A percentile compares a stretch with the other conserved stretches of the same genome.
Evolutionary conservation across 2,888 invertebrate genomes (phyloP).

Genomic region (Cosmia trapezina): DNA sequence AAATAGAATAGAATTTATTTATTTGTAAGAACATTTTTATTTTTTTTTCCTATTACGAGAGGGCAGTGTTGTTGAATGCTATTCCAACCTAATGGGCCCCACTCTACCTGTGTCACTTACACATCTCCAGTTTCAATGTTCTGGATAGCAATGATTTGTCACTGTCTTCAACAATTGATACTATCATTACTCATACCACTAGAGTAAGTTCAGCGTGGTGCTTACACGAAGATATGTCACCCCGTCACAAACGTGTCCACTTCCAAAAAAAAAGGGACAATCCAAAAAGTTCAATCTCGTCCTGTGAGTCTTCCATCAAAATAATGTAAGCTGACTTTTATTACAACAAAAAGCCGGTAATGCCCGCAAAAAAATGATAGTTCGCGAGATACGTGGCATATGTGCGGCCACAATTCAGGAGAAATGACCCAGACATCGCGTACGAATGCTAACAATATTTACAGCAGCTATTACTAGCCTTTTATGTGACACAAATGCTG

Average conservation of each 20-base stretch:
- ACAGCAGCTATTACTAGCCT: constrained; percentile 73
- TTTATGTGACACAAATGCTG: constrained; percentile 78
- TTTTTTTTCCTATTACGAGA: neutral
- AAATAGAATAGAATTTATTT: too few species aligned
- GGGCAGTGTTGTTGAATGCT: neutral
- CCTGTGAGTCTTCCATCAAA: constrained; percentile 53
- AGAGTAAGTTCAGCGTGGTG: constrained; percentile 18
- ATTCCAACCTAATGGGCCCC: constrained; percentile 5
- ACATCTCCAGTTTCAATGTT: constrained; percentile 56
- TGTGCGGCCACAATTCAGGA: constrained; percentile 70
- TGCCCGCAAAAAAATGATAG: constrained; percentile 61
- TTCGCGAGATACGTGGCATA: constrained; percentile 61
- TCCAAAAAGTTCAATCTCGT: constrained; percentile 63
- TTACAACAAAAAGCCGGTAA: constrained; percentile 63
- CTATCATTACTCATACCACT: constrained; percentile 47
- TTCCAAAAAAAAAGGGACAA: constrained; percentile 44
- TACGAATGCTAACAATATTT: constrained; percentile 76
- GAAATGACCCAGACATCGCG: constrained; percentile 70
- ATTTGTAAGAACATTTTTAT: too few species aligned
- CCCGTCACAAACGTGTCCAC: constrained; percentile 44
- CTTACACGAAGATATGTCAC: constrained; percentile 40
- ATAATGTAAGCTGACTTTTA: constrained; percentile 66
- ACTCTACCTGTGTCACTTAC: constrained; percentile 33
- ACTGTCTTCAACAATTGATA: constrained; percentile 53
- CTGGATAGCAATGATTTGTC: constrained; percentile 49